These are phyloP conservation scores for Heteromyza rotundicornis DNA, from an alignment of 2,888 invertebrate genomes.

Conservation along the genomic window DNA sequence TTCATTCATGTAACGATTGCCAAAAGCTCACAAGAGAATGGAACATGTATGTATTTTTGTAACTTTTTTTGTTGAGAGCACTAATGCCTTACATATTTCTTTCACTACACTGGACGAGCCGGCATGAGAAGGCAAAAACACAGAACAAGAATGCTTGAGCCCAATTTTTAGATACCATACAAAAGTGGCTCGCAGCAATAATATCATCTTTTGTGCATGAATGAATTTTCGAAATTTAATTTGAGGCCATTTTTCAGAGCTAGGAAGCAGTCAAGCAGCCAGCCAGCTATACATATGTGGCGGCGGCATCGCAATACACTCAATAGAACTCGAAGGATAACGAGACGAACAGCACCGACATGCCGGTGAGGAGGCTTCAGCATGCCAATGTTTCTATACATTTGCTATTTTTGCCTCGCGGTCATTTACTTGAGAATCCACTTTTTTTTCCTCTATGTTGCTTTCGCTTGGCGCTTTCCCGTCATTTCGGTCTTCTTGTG, in stretches of 20 bases:
- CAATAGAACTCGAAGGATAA: too few species aligned
- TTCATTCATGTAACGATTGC: too few species aligned
- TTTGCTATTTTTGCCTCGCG: neutral
- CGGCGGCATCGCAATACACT: too few species aligned
- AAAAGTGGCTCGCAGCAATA: constrained; percentile 9
- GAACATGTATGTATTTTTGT: too few species aligned
- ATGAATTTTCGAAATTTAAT: constrained; percentile 34
- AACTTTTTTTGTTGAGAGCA: neutral
- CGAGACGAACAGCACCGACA: neutral
- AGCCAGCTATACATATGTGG: too few species aligned
- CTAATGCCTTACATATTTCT: constrained; percentile 1
- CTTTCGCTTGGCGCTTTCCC: neutral
- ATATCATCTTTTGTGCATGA: constrained; percentile 29
- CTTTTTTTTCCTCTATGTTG: neutral
- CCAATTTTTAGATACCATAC: neutral
- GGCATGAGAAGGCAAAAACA: too few species aligned
- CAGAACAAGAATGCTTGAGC: neutral
- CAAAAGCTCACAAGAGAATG: too few species aligned
- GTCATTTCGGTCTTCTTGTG: neutral
- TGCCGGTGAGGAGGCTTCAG: neutral
- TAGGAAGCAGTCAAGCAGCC: too few species aligned
- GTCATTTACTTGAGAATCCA: neutral
- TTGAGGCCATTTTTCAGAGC: constrained; percentile 20
- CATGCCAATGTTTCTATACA: neutral
- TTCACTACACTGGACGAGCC: neutral